Evolutionary conservation across 2,797 vertebrate genomes (phyloP).

Genomic region (Mallotus villosus): DNA sequence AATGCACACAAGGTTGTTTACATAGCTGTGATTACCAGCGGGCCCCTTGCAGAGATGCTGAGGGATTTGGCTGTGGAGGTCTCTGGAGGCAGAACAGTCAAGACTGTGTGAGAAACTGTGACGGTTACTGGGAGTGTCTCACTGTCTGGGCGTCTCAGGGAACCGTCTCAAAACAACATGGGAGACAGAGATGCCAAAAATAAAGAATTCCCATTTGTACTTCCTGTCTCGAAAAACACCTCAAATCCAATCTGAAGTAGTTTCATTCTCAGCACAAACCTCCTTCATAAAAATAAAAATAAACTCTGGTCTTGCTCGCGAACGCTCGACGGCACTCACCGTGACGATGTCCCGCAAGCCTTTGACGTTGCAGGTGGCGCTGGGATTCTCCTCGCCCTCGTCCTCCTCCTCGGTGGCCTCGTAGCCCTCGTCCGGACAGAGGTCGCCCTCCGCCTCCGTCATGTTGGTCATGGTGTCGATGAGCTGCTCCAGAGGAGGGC

Average conservation of each 20-base stretch:
- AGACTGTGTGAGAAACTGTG: neutral
- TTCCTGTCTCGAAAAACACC: neutral
- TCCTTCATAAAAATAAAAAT: too few relatives aligned
- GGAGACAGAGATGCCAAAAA: neutral
- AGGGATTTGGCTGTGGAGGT: too few relatives aligned
- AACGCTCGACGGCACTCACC: conserved; percentile 66
- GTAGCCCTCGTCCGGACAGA: conserved; percentile 91
- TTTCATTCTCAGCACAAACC: neutral
- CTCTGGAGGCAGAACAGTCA: too few relatives aligned
- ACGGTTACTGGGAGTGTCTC: neutral
- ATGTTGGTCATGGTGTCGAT: conserved; percentile 96
- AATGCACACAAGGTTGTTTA: too few relatives aligned
- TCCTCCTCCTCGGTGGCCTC: conserved; percentile 90
- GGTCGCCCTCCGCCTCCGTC: conserved; percentile 73
- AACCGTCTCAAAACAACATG: neutral
- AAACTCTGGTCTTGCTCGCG: neutral
- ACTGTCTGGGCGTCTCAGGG: too few relatives aligned
- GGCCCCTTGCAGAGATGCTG: too few relatives aligned
- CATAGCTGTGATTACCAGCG: too few relatives aligned
- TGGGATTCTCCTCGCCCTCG: conserved; percentile 46
- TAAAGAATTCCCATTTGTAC: neutral
- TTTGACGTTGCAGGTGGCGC: conserved; percentile 67
- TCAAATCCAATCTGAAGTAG: neutral
- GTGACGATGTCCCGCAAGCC: conserved; percentile 86
- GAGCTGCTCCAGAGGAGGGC: conserved; percentile 89